Conservation (phyloP, 2,888 invertebrate species). For the Oithona nana region DNA sequence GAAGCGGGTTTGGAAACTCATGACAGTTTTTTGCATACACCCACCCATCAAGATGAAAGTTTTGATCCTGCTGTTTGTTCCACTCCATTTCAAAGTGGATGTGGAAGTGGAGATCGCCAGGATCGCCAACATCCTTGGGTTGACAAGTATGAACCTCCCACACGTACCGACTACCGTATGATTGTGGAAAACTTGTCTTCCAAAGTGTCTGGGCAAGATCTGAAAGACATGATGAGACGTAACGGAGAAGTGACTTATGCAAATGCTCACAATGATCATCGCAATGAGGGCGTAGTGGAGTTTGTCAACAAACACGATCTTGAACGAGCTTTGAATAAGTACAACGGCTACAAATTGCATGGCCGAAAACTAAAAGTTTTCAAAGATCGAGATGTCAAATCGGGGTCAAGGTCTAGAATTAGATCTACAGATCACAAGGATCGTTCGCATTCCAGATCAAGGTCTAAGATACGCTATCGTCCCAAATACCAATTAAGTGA, state of each 20-base stretch:
- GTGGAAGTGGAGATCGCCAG: conserved; percentile 54
- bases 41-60: no score
- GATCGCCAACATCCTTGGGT: conserved; percentile 28
- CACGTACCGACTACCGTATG: conserved; percentile 85
- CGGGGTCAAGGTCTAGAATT: conserved; percentile 26
- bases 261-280: conserved; percentile 83
- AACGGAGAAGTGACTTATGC: conserved; percentile 98
- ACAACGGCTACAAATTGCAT: conserved; percentile 87
- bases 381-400: conserved; percentile 44
- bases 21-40: no score
- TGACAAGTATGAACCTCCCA: conserved; percentile 81
- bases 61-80: no score
- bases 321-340: conserved; percentile 85
- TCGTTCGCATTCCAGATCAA: conserved; percentile 10
- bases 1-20: no score
- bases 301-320: conserved; percentile 85
- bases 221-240: conserved; percentile 98
- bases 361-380: conserved; percentile 75
- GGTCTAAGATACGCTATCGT: no score
- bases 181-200: conserved; percentile 93
- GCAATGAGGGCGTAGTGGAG: conserved; percentile 90
- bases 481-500: no score
- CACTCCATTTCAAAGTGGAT: conserved; percentile 48
- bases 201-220: conserved; percentile 97
- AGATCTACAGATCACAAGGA: no score